Percentiles rank a stretch among this genome's conserved stretches.
These are phyloP conservation scores for Pseudocheirus occidentalis DNA, from an alignment of 2,797 vertebrate species.

Conservation along the genomic window DNA sequence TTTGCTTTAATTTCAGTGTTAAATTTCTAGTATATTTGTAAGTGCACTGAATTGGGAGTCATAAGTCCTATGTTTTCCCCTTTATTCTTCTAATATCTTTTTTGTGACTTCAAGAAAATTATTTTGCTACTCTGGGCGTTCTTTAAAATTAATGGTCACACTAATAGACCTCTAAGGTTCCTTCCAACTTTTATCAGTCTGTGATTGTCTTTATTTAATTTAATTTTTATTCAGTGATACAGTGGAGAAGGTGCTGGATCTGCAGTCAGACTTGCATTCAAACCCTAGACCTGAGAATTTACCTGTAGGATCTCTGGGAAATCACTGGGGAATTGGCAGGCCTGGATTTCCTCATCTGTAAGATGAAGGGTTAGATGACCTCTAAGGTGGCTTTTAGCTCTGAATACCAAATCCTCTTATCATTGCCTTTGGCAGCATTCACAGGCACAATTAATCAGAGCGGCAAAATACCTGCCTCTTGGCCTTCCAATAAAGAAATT, in stretches of 20 bases:
- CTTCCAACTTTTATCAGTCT: neutral
- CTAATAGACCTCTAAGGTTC: neutral
- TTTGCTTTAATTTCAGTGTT: neutral
- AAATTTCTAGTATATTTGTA: neutral
- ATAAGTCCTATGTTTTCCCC: neutral
- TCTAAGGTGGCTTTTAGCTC: neutral
- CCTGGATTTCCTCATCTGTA: neutral
- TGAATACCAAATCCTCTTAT: neutral
- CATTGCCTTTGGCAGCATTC: neutral
- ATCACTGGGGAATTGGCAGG: neutral
- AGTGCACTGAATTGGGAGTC: neutral
- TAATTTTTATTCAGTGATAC: neutral
- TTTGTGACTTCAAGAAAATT: neutral
- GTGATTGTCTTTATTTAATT: neutral
- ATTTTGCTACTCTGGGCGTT: neutral
- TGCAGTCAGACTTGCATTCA: neutral
- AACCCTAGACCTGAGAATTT: neutral
- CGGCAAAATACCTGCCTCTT: neutral
- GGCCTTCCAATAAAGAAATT: constrained; percentile 48
- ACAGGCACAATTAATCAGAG: constrained; percentile 49
- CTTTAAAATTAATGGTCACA: neutral
- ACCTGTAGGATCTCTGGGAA: neutral
- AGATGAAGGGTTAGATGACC: neutral
- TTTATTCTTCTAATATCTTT: neutral
- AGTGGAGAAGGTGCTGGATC: neutral